Evolutionary conservation across 2,888 invertebrate species (phyloP), one percentile per base, ranked within the genome.

Genomic region (Melanargia galathea): DNA sequence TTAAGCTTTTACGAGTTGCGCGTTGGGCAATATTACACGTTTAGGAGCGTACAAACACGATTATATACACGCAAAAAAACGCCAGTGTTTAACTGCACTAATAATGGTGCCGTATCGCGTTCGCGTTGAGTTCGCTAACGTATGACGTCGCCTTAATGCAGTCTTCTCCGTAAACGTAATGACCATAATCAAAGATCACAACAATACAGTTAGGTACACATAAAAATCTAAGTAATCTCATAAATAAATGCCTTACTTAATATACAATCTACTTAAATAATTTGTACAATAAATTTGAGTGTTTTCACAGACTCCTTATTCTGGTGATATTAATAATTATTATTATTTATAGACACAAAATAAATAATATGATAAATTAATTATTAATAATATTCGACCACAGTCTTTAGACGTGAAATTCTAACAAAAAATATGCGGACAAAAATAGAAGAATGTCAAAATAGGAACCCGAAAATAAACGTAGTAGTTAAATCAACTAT

Each of bases 311-410:
- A 84, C 76, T 70, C 77, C 77, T 16, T 48, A 58, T 75, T 77
- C 79, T 81, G 83, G 79, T 81, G 83, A 84, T 75, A 81, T 78
- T 81, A 74, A 81, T 82, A 80, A 83, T 84, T 83, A 46, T 84
- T 82, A 16, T 43, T 43, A 43, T 43, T 43, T 43, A 86, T 83
- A 86, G 79, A 84, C 80, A 84, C 83, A 82, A 81, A 84, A 84
- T 89, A 90, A 89, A 89, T 87, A 89, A 86, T 87, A 85, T 80
- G 79, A 87, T 87, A 87, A 87, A 87, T 86, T 86, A 87, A 87
- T 86, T 86, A 88, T 80, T 80, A 82, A 85, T 61, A 67, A 63
- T 81, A 77, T 77, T 76, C 81, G 86, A 86, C 87, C 84, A 86
- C 89, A 90, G 89, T 89, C 90, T 88, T 89, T 78, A 84, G 75